Evolutionary conservation across 2,888 invertebrate species (phyloP).

Genomic region (Napeogenes sylphis): DNA sequence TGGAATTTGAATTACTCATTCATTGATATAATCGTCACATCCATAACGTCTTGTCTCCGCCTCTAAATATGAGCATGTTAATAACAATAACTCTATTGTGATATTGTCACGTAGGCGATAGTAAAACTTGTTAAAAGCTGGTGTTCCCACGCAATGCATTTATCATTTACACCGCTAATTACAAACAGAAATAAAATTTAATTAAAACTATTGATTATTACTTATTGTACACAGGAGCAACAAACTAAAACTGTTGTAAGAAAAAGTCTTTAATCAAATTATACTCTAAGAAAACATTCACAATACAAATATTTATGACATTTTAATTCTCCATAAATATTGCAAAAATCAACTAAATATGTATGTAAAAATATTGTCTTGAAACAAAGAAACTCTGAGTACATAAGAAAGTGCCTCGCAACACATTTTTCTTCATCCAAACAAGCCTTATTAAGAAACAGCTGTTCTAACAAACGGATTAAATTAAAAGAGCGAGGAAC

Average conservation of each 20-base stretch:
- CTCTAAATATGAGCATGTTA: slow-evolving; percentile 19
- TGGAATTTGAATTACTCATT: neutral
- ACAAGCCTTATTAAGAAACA: slow-evolving; percentile 51
- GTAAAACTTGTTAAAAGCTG: neutral
- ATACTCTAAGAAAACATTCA: too few relatives aligned
- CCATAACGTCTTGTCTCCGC: slow-evolving; percentile 6
- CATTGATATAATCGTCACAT: neutral
- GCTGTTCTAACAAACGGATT: slow-evolving; percentile 62
- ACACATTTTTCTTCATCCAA: slow-evolving; percentile 47
- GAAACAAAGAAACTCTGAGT: slow-evolving; percentile 21
- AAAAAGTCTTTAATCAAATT: too few relatives aligned
- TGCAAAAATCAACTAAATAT: too few relatives aligned
- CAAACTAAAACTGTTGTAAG: too few relatives aligned
- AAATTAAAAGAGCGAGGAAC: slow-evolving; percentile 56
- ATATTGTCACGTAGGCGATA: slow-evolving; percentile 10
- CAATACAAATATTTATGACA: too few relatives aligned
- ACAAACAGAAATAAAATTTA: neutral
- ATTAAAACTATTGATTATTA: neutral
- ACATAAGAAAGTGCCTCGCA: slow-evolving; percentile 16
- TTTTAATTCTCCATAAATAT: too few relatives aligned
- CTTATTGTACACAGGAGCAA: too few relatives aligned
- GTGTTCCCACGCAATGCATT: neutral
- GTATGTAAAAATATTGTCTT: neutral
- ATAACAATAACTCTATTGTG: slow-evolving; percentile 16
- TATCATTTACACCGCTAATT: neutral